Evolutionary conservation across 2,113 vertebrate genomes (phyloP), one percentile per base, ranked within the genome.

Genomic region (Rattus norvegicus): DNA sequence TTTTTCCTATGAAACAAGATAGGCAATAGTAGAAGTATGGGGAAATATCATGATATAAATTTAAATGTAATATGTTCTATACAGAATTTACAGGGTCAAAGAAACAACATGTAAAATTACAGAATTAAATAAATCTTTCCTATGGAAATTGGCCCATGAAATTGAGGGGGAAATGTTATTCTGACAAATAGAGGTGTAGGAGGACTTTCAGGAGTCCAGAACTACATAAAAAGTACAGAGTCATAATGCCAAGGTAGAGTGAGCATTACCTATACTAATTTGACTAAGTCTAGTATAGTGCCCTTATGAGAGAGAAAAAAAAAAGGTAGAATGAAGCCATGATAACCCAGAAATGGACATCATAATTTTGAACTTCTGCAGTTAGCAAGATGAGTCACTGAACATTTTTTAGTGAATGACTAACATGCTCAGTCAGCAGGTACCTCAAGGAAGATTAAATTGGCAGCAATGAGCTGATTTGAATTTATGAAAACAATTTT

Each of bases 111-210:
- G 0, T 88, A 16, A 93, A 47, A 36, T 28, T 61, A 0, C 33
- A 14, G 20, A 92, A 94, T 88, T 88, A 59, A 95, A 90, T 28
- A 47, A 92, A 83, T 22, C 67, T 43, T 93, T 88, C 19, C 7
- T 88, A 39, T 47, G 59, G 13, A 70, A 88, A 7, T 28, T 75
- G 20, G 75, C 33, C 73, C 5, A 39, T 72, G 3, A 90, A 67
- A 88, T 79, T 94, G 19, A 97, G 84, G 24, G 19, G 30, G 6
- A 87, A 89, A 65, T 90, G 24, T 5, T 56, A 30, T 65, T 80
- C 79, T 52, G 70, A 86, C 24, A 81, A 83, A 19, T 20, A 2
- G 52, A 89, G 59, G 61, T 73, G 14, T 36, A 83, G 7, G 14
- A 65, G 1, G 13, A 12, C 10, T 47, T 65, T 91, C 56, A 89